phyloP scores from a whole-genome alignment of 2,113 vertebrate genomes.

The Prinia subflava region DNA sequence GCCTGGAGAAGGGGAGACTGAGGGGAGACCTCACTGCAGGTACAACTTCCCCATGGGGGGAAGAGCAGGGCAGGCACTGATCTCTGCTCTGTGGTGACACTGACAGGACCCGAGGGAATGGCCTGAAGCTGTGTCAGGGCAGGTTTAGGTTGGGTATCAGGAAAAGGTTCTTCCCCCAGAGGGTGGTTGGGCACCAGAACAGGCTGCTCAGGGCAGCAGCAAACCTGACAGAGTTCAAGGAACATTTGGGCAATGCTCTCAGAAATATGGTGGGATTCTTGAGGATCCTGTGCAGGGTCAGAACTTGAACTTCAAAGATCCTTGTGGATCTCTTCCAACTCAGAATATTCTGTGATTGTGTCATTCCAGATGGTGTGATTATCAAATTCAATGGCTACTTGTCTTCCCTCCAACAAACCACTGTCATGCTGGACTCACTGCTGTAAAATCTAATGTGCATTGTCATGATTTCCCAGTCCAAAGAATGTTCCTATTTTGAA shows the following conservation, averaged over 20 bases:
- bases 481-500: background rate
- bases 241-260: background rate
- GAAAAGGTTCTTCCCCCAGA: background rate
- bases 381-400: background rate
- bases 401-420: background rate
- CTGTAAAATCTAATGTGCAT: background rate
- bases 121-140: background rate
- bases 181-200: rapidly evolving
- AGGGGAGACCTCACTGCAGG: background rate
- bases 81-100: background rate
- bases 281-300: background rate
- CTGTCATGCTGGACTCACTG: background rate
- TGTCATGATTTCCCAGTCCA: background rate
- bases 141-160: background rate
- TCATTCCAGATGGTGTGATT: background rate
- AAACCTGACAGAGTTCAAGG: rapidly evolving
- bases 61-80: background rate
- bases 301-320: background rate
- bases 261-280: background rate
- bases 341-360: background rate
- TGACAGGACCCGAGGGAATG: rapidly evolving
- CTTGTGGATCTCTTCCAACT: background rate
- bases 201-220: background rate
- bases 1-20: background rate
- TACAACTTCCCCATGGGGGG: rapidly evolving